phyloP scores from a whole-genome alignment of 2,113 vertebrate species.

The Nettapus auritus region DNA sequence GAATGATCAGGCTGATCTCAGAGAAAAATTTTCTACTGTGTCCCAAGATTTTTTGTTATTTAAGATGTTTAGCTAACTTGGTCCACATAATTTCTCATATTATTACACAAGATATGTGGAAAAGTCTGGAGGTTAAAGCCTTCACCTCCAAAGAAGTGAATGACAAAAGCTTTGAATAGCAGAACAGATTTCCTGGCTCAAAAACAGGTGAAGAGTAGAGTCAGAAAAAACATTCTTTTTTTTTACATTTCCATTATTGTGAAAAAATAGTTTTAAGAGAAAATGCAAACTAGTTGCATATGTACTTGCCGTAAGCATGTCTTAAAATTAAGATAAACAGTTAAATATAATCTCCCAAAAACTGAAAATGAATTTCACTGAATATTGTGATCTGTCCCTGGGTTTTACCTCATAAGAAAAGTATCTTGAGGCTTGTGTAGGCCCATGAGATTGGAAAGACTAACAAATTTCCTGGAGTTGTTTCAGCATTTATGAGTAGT shows the following conservation, averaged over 20 bases:
- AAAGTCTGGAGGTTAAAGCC: not conserved
- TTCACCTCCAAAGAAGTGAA: not conserved
- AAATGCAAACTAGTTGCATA: not conserved
- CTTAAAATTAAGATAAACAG: not conserved
- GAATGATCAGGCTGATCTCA: not conserved
- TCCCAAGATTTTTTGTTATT: not conserved
- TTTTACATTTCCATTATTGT: not conserved
- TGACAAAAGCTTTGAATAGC: not conserved
- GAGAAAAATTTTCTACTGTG: not conserved
- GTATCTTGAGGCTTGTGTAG: not conserved
- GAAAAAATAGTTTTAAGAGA: not conserved
- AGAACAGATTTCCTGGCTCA: not conserved
- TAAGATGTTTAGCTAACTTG: not conserved
- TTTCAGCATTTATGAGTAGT: not conserved
- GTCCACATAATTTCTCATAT: not conserved
- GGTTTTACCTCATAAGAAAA: not conserved
- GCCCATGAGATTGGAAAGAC: not conserved
- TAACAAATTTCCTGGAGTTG: not conserved
- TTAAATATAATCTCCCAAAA: not conserved
- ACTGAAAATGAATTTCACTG: not conserved
- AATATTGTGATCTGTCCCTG: not conserved
- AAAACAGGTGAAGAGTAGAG: not conserved
- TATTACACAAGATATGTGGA: not conserved
- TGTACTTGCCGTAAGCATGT: not conserved
- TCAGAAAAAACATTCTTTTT: accelerated